phyloP scores from a whole-genome alignment of 2,888 invertebrate species.

The Pristionchus maxplancki region DNA sequence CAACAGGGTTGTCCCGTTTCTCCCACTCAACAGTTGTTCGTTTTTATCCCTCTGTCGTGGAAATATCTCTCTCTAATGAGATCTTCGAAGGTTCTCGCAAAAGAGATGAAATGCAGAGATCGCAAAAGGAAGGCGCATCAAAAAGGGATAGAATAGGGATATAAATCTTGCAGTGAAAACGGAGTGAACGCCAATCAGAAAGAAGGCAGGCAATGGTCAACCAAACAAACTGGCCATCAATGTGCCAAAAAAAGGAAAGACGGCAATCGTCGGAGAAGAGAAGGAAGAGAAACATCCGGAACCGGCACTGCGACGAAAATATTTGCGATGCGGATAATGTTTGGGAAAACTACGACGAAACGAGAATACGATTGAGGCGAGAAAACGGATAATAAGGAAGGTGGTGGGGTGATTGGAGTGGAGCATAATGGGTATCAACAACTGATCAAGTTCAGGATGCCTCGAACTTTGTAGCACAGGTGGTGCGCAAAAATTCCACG shows the following conservation, averaged over 20 bases:
- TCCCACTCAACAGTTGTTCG: slow-evolving; percentile 7
- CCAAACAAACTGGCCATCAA: neutral
- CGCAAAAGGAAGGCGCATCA: neutral
- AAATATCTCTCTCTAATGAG: neutral
- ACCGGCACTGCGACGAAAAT: neutral
- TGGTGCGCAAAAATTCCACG: too few relatives aligned
- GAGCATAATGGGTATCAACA: too few relatives aligned
- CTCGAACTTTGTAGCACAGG: too few relatives aligned
- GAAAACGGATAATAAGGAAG: neutral
- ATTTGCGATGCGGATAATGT: neutral
- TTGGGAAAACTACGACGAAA: neutral
- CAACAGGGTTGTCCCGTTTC: neutral
- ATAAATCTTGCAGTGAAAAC: neutral
- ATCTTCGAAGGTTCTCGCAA: slow-evolving; percentile 13
- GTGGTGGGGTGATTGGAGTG: neutral
- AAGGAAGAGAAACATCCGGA: slow-evolving; percentile 14
- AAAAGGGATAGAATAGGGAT: neutral
- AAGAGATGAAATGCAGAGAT: neutral
- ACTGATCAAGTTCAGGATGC: too few relatives aligned
- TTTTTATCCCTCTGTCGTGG: neutral
- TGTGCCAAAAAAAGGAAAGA: neutral
- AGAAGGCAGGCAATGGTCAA: neutral
- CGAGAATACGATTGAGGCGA: neutral
- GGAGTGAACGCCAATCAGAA: neutral
- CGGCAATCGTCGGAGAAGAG: neutral